Evolutionary conservation across 2,113 vertebrate genomes (phyloP).

Genomic region (Gymnobelideus leadbeateri): DNA sequence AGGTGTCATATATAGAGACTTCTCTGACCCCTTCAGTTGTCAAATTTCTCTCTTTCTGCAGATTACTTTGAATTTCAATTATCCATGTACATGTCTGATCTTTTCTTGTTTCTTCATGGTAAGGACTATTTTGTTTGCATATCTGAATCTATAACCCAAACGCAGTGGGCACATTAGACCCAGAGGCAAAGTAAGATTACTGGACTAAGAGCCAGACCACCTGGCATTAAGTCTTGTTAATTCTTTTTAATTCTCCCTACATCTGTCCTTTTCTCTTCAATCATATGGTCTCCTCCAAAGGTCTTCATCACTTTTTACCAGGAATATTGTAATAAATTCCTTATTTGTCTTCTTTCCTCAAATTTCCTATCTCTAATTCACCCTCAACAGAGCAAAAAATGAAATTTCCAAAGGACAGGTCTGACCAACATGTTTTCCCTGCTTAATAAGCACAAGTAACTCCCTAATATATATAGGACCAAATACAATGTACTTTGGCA

Average conservation of each 20-base stretch:
- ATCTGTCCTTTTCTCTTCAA: background rate
- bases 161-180: background rate
- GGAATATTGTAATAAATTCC: background rate
- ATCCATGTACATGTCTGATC: background rate
- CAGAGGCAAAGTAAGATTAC: background rate
- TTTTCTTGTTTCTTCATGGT: background rate
- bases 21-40: background rate
- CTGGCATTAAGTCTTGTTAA: background rate
- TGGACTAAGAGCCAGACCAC: background rate
- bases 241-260: background rate
- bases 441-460: background rate
- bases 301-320: background rate
- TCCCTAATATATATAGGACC: background rate
- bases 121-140: background rate
- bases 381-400: background rate
- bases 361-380: background rate
- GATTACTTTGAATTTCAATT: background rate
- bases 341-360: background rate
- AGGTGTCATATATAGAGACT: background rate
- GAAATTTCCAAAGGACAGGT: background rate
- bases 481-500: background rate
- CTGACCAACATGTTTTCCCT: background rate
- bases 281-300: background rate
- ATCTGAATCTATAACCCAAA: background rate
- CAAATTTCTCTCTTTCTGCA: background rate